Evolutionary conservation across 2,888 invertebrate species (phyloP), one percentile per base, ranked within the genome.

Genomic region (Lutraria lutraria): DNA sequence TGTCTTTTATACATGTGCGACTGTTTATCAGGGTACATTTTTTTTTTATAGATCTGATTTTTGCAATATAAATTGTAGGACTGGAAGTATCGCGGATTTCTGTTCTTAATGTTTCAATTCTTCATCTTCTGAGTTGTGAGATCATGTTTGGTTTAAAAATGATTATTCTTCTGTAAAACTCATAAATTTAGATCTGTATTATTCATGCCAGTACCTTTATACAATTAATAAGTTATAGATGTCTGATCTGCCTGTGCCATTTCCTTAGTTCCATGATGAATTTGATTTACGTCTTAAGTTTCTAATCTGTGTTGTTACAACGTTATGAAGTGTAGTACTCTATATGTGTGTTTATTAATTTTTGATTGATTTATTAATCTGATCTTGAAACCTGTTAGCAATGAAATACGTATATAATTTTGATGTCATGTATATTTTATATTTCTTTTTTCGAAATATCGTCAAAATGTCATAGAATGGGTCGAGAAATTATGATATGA

Each of bases 41-140:
- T 43, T 43, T 43, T 43, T 43, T 68, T 10, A 68, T 68, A 68
- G 63, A 68, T 68, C 63, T 68, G 63, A 68, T 68, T 68, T 68
- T 68, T 68, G 63, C 63, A 25, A 68, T 10, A 68, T 12, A 25
- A 43, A 25, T n/a, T 68, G 60, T 21, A 60, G 60, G 21, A 60
- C n/a, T 60, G 19, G 21, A 60, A 21, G n/a, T 21, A 21, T 60
- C n/a, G 21, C 8, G 12, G 60, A 21, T 6, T 60, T 60, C 4
- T 60, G 60, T 21, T 3, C 12, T 56, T 56, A 2, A 16, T 56
- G 3, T 2, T 15, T 56, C 15, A 19, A 12, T 56, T 16, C 19
- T 12, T 56, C 56, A 56, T 56, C 43, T 56, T 16, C 63, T n/a
- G 63, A 25, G n/a, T 12, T 3, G 8, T 68, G 21, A 25, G 12